Evolutionary conservation across 2,113 vertebrate genomes (phyloP).

Genomic region (Megaceryle torquata): DNA sequence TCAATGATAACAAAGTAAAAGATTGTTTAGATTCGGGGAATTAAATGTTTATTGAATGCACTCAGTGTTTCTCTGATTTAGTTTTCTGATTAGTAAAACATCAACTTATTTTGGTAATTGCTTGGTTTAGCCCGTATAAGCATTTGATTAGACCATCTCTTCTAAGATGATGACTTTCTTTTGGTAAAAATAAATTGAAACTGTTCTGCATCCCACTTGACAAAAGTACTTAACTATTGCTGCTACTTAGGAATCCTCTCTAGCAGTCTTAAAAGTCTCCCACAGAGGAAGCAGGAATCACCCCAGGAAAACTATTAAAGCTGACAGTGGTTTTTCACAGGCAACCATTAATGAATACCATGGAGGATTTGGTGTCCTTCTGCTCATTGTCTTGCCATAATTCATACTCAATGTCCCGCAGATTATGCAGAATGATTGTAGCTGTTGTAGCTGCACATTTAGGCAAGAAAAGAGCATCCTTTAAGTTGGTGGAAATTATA

Average conservation of each 20-base stretch:
- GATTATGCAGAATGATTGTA: slow-evolving; percentile 9
- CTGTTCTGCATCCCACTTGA: background rate
- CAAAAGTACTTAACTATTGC: background rate
- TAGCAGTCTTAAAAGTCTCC: background rate
- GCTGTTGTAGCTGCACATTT: slow-evolving; percentile 25
- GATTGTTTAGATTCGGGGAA: background rate
- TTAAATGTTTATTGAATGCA: background rate
- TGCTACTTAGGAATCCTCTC: background rate
- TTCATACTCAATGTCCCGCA: slow-evolving; percentile 20
- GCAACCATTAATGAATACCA: slow-evolving; percentile 32
- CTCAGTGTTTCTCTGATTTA: background rate
- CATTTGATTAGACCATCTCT: background rate
- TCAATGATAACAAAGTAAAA: background rate
- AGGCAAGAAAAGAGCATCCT: slow-evolving; percentile 24
- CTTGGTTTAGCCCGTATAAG: background rate
- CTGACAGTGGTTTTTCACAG: slow-evolving; percentile 32
- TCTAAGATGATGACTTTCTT: background rate
- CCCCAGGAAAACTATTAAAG: slow-evolving; percentile 33
- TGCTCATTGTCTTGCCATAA: slow-evolving; percentile 20
- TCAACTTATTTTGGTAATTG: background rate
- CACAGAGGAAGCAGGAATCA: background rate
- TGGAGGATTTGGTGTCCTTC: slow-evolving; percentile 6
- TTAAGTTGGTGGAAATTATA: background rate
- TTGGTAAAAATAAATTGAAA: slow-evolving; percentile 16
- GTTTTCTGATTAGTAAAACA: background rate